These are phyloP conservation scores for Nyleta sp. DNA, from an alignment of 2,888 invertebrate species.

Conservation along the genomic window DNA sequence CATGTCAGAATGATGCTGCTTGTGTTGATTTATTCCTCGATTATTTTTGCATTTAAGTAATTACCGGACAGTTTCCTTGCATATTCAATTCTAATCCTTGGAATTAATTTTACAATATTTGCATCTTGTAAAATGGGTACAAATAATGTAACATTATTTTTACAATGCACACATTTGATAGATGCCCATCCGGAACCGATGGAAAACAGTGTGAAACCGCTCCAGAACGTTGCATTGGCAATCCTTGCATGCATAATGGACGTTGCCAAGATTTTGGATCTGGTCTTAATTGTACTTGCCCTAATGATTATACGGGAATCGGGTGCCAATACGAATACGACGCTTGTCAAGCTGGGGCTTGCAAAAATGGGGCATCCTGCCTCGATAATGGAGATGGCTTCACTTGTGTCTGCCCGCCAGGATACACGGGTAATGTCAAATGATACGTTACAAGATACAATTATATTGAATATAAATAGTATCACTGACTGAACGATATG, in stretches of 20 bases:
- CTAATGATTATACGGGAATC: slow-evolving; percentile 92
- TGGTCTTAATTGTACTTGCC: slow-evolving; percentile 96
- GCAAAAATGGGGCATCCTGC: slow-evolving; percentile 96
- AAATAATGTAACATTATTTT: neutral
- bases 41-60: slow-evolving; percentile 93
- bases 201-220: slow-evolving; percentile 99
- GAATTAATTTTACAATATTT: neutral
- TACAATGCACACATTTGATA: slow-evolving; percentile 72
- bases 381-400: slow-evolving; percentile 93
- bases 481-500: neutral
- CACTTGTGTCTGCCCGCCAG: slow-evolving; percentile 93
- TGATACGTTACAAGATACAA: too few species aligned
- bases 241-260: slow-evolving; percentile 97
- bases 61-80: too few species aligned
- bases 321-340: slow-evolving; percentile 98
- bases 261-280: slow-evolving; percentile 98
- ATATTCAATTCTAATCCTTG: neutral
- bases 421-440: slow-evolving; percentile 84
- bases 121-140: too few species aligned
- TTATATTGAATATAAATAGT: too few species aligned
- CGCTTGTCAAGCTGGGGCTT: slow-evolving; percentile 94
- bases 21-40: slow-evolving; percentile 97
- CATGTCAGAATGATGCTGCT: slow-evolving; percentile 96
- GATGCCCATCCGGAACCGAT: slow-evolving; percentile 97
- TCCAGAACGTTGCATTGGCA: slow-evolving; percentile 96